Conservation (phyloP, 2,113 vertebrate species). For the Oxygymnocypris stewartii region DNA sequence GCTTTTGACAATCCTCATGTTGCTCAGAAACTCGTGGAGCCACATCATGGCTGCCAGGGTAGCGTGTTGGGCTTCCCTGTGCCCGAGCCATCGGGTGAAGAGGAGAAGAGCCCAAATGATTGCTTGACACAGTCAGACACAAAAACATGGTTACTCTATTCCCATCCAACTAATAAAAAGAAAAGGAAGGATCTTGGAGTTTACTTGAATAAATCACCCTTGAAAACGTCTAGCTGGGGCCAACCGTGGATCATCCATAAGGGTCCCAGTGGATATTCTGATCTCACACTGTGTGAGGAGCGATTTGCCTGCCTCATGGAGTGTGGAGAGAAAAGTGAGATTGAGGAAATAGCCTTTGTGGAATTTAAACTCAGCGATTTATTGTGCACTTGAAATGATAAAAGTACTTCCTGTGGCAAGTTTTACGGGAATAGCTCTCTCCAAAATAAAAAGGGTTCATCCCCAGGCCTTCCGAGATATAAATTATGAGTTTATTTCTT, state of each 20-base stretch:
- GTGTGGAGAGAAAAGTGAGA: constrained; percentile 76
- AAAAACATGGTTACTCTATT: constrained; percentile 84
- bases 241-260: constrained; percentile 78
- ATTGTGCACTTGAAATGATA: constrained; percentile 63
- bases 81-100: constrained; percentile 60
- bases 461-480: no score
- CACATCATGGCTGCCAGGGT: constrained; percentile 83
- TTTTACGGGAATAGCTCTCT: neutral
- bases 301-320: constrained; percentile 88
- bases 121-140: constrained; percentile 62
- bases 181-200: constrained; percentile 80
- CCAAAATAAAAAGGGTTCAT: neutral
- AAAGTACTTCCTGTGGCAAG: constrained; percentile 12
- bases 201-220: constrained; percentile 81
- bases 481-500: no score
- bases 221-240: constrained; percentile 73
- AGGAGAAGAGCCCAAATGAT: constrained; percentile 61
- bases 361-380: constrained; percentile 71
- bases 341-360: constrained; percentile 75
- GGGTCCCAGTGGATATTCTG: constrained; percentile 88
- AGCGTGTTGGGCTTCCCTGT: constrained; percentile 85
- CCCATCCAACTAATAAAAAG: constrained; percentile 80
- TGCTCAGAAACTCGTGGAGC: constrained; percentile 75
- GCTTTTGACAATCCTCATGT: constrained; percentile 69
- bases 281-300: constrained; percentile 80